These are phyloP conservation scores for Heliconius aoede DNA, from an alignment of 2,888 invertebrate genomes.

Conservation along the genomic window DNA sequence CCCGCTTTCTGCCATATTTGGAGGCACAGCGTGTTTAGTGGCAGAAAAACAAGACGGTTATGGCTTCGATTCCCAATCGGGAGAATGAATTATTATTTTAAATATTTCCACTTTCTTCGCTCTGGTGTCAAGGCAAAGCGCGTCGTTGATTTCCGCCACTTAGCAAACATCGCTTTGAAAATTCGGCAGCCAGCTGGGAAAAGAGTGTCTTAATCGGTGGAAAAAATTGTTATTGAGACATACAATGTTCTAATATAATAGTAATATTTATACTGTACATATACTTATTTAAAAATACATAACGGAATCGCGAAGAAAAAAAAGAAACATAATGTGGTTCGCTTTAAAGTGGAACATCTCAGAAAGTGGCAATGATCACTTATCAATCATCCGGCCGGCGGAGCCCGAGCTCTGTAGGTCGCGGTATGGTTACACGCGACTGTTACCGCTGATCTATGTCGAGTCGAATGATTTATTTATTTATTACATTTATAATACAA, in stretches of 20 bases:
- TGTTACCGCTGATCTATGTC: conserved; percentile 24
- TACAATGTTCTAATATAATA: not conserved
- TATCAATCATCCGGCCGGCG: conserved; percentile 35
- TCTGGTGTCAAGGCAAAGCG: no score
- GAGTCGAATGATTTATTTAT: not conserved
- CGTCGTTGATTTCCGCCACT: no score
- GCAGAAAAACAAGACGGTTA: no score
- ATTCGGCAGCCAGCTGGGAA: not conserved
- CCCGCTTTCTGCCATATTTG: no score
- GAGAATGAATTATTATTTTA: no score
- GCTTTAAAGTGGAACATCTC: conserved; percentile 34
- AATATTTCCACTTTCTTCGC: no score
- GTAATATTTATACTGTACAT: no score
- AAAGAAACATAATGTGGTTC: conserved; percentile 23
- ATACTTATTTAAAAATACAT: conserved; percentile 2
- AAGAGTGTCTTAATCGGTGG: not conserved
- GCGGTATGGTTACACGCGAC: conserved; percentile 31
- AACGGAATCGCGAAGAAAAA: not conserved
- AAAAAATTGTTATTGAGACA: not conserved
- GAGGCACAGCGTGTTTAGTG: no score
- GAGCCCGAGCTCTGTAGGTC: conserved; percentile 31
- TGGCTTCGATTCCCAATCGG: no score
- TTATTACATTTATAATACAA: no score
- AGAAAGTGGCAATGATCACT: conserved; percentile 39
- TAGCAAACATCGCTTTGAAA: no score